phyloP scores from a whole-genome alignment of 2,113 vertebrate species.

The Alouatta palliata region DNA sequence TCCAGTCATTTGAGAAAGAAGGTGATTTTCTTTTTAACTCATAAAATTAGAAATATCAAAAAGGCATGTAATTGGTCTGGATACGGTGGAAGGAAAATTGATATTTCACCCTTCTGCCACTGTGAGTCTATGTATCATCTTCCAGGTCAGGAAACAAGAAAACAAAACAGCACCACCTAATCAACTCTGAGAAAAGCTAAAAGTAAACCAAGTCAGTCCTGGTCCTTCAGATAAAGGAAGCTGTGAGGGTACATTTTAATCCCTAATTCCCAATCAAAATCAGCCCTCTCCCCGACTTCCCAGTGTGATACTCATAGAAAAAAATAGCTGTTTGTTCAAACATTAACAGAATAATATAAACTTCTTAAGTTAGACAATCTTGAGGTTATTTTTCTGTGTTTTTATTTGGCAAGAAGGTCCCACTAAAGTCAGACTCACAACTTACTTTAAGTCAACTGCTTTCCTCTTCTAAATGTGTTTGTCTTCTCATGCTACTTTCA shows the following conservation, averaged over 20 bases:
- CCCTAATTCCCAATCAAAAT: background rate
- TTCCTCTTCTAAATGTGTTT: background rate
- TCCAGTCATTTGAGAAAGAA: background rate
- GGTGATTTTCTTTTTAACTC: background rate
- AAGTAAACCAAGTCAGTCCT: background rate
- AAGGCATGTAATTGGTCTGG: background rate
- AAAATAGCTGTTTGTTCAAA: background rate
- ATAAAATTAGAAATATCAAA: background rate
- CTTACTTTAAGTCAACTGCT: background rate
- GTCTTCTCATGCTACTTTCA: background rate
- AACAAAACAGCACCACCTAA: background rate
- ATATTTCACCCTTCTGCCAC: background rate
- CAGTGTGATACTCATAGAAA: background rate
- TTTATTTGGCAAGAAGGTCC: background rate
- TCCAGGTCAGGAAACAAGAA: background rate
- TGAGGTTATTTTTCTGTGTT: background rate
- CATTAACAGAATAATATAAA: background rate
- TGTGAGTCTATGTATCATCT: background rate
- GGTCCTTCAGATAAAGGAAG: background rate
- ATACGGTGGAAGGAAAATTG: background rate
- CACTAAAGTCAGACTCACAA: background rate
- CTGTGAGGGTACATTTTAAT: background rate
- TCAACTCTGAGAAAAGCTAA: background rate
- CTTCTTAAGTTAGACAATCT: background rate
- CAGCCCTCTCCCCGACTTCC: background rate